phyloP scores from a whole-genome alignment of 1,140 invertebrate genomes.

The Bathynomus jamesi region DNA sequence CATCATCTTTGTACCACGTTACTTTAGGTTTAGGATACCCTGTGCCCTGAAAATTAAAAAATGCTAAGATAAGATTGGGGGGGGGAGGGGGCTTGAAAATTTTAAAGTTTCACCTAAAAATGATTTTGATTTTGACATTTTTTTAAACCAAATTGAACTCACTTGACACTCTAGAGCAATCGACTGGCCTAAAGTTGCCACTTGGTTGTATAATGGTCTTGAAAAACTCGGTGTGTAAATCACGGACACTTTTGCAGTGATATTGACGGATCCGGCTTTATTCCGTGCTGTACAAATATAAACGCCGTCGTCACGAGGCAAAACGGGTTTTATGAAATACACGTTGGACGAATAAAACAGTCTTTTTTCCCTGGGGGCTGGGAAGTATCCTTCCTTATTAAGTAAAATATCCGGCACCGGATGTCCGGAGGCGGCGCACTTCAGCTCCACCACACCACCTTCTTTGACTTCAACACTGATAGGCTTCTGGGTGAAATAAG shows the following conservation, averaged over 20 bases:
- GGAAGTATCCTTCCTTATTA: conserved; percentile 94
- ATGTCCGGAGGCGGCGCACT: conserved; percentile 82
- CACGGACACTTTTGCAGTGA: conserved; percentile 82
- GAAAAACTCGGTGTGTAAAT: conserved; percentile 37
- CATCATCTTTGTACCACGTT: conserved; percentile 81
- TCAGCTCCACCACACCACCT: conserved; percentile 75
- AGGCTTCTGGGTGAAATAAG: conserved; percentile 76
- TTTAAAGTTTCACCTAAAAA: not conserved
- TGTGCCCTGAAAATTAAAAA: conserved; percentile 41
- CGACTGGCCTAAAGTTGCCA: conserved; percentile 22
- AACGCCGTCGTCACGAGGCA: conserved; percentile 74
- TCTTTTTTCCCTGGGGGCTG: conserved; percentile 81
- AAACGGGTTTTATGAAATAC: conserved; percentile 85
- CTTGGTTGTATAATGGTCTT: conserved; percentile 17
- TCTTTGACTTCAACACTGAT: conserved; percentile 72
- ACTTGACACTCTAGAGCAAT: conserved; percentile 29
- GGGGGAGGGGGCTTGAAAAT: not conserved
- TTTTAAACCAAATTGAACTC: conserved; percentile 3
- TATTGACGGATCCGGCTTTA: conserved; percentile 63
- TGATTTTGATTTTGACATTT: not conserved
- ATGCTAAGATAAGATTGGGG: no score
- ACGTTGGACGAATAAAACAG: conserved; percentile 83
- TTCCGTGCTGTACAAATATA: conserved; percentile 93
- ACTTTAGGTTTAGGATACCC: conserved; percentile 77
- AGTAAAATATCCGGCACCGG: conserved; percentile 69